Evolutionary conservation across 2,797 vertebrate species (phyloP).

Genomic region (Gila robusta): DNA sequence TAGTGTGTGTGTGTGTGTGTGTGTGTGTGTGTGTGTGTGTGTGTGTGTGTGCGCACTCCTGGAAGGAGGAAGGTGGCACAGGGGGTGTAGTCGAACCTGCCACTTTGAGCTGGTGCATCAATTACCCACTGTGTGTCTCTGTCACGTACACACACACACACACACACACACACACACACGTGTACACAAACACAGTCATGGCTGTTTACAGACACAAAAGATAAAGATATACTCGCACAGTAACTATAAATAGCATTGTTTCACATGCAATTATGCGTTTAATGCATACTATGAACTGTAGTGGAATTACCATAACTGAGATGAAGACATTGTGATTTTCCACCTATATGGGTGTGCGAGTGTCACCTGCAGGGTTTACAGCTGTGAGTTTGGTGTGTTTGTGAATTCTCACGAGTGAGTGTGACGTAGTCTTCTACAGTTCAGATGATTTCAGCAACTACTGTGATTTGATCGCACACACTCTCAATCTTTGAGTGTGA

Average conservation of each 20-base stretch:
- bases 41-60: not conserved
- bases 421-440: not conserved
- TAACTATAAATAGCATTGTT: not conserved
- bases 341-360: slow-evolving; percentile 8
- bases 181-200: not conserved
- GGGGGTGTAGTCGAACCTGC: slow-evolving; percentile 40
- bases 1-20: not conserved
- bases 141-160: not conserved
- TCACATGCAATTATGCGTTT: slow-evolving; percentile 24
- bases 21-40: not conserved
- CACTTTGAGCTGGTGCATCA: slow-evolving; percentile 38
- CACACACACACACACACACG: not conserved
- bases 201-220: slow-evolving; percentile 9
- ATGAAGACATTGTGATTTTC: slow-evolving; percentile 3
- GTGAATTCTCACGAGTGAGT: not conserved
- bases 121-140: slow-evolving; percentile 17
- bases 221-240: not conserved
- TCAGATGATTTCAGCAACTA: slow-evolving; percentile 7
- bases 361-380: slow-evolving; percentile 21
- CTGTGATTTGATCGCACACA: not conserved
- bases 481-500: not conserved
- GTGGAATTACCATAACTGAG: not conserved
- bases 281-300: not conserved
- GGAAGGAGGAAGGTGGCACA: slow-evolving; percentile 3
- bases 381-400: slow-evolving; percentile 19